These are phyloP conservation scores for Cromileptes altivelis DNA, from an alignment of 2,113 vertebrate genomes.

Conservation along the genomic window DNA sequence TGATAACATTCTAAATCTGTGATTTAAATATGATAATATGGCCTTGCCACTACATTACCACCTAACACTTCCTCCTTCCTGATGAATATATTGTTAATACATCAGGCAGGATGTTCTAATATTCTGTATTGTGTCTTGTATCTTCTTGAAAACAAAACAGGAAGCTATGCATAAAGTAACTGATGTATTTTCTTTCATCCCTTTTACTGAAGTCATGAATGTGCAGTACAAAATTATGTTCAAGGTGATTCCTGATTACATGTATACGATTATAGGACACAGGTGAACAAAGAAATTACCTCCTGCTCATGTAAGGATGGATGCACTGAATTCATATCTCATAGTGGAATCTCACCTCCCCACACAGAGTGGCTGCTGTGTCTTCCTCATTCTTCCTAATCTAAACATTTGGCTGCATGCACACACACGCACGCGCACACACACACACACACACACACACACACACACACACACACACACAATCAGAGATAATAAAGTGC, in stretches of 20 bases:
- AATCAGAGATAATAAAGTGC: constrained; percentile 55
- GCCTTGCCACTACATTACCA: not conserved
- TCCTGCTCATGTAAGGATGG: constrained; percentile 50
- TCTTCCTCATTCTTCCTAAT: constrained; percentile 62
- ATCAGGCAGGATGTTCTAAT: constrained; percentile 1
- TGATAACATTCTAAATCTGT: too few relatives aligned
- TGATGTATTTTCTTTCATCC: not conserved
- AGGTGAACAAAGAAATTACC: constrained; percentile 17
- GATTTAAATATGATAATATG: not conserved
- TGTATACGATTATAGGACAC: not conserved
- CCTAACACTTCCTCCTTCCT: not conserved
- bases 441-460: not conserved
- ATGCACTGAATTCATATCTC: constrained; percentile 65
- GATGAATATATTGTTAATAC: constrained; percentile 9
- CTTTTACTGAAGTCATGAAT: not conserved
- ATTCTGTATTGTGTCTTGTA: not conserved
- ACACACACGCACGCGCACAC: constrained; percentile 12
- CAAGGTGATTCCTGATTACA: constrained; percentile 1
- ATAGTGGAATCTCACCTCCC: constrained; percentile 60
- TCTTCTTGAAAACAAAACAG: not conserved
- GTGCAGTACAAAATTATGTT: constrained; percentile 2
- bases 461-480: constrained; percentile 13
- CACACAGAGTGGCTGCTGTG: constrained; percentile 44
- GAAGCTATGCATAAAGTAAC: not conserved
- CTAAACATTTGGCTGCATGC: constrained; percentile 51